phyloP scores from a whole-genome alignment of 2,797 vertebrate species.

The Enteromius afrohamiltoni region DNA sequence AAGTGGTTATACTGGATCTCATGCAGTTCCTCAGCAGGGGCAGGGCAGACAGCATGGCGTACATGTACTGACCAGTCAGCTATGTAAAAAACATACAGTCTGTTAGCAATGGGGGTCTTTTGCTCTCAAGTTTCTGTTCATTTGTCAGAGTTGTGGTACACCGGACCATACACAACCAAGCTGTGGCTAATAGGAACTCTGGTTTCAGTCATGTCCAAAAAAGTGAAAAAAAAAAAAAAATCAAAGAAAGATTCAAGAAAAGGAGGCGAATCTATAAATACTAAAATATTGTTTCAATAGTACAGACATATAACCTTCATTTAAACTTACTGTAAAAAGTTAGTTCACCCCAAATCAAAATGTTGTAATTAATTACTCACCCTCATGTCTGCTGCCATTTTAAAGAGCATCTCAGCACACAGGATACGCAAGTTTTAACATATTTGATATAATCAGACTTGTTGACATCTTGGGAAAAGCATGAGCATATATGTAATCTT shows the following conservation, averaged over 20 bases:
- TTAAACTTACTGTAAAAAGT: background rate
- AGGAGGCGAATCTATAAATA: background rate
- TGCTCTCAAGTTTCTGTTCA: background rate
- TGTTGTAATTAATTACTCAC: too few relatives aligned
- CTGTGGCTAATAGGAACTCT: background rate
- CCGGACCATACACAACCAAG: background rate
- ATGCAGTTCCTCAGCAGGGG: slow-evolving; percentile 2
- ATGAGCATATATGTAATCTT: too few relatives aligned
- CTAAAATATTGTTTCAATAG: background rate
- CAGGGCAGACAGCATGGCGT: background rate
- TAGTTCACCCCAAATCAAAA: too few relatives aligned
- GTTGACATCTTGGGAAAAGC: too few relatives aligned
- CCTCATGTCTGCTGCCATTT: background rate
- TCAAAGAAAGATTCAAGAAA: background rate
- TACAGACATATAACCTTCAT: background rate
- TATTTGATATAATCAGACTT: too few relatives aligned
- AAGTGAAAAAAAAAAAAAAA: background rate
- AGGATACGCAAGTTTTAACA: too few relatives aligned
- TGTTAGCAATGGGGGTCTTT: background rate
- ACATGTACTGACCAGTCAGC: background rate
- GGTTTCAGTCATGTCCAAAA: background rate
- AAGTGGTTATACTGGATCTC: slow-evolving; percentile 21
- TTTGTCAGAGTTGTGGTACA: background rate
- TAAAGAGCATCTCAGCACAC: too few relatives aligned
- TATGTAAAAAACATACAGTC: slow-evolving; percentile 4